Evolutionary conservation across 2,797 vertebrate genomes (phyloP).

Genomic region (Epinephelus awoara): DNA sequence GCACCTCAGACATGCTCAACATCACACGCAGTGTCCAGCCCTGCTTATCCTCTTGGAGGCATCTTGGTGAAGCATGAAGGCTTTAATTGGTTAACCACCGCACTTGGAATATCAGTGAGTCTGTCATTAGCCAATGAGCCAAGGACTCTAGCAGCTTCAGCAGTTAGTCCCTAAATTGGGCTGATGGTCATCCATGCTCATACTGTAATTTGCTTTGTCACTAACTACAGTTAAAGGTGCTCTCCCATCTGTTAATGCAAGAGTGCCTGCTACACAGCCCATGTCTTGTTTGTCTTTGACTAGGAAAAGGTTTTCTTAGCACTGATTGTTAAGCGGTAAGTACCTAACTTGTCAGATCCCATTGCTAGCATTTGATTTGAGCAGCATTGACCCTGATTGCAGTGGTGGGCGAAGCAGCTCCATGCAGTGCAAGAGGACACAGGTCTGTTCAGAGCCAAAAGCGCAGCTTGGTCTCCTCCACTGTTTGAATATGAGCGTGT

Average conservation of each 20-base stretch:
- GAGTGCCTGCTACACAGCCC: constrained; percentile 19
- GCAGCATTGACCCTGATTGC: constrained; percentile 70
- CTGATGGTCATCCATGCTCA: constrained; percentile 34
- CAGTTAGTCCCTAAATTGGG: constrained; percentile 28
- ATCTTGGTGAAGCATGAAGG: constrained; percentile 54
- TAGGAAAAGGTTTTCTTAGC: constrained; percentile 58
- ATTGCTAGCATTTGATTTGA: constrained; percentile 62
- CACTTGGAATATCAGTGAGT: constrained; percentile 54
- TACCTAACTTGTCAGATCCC: constrained; percentile 66
- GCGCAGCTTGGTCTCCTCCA: constrained; percentile 59
- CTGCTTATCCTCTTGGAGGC: constrained; percentile 67
- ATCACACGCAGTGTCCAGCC: constrained; percentile 40
- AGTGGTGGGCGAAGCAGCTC: constrained; percentile 61
- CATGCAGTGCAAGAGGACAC: constrained; percentile 54
- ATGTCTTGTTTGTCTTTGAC: constrained; percentile 57
- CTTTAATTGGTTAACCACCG: constrained; percentile 80
- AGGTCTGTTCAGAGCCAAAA: constrained; percentile 59
- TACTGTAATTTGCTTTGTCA: constrained; percentile 40
- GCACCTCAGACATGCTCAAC: constrained; percentile 50
- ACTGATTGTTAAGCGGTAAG: constrained; percentile 53
- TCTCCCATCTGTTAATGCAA: constrained; percentile 35
- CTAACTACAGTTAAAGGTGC: constrained; percentile 31
- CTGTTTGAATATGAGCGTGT: constrained; percentile 72
- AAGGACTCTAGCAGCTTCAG: constrained; percentile 27
- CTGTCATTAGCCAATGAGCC: constrained; percentile 56